Evolutionary conservation across 2,797 vertebrate genomes (phyloP).

Genomic region (Catamblyrhynchus diadema): DNA sequence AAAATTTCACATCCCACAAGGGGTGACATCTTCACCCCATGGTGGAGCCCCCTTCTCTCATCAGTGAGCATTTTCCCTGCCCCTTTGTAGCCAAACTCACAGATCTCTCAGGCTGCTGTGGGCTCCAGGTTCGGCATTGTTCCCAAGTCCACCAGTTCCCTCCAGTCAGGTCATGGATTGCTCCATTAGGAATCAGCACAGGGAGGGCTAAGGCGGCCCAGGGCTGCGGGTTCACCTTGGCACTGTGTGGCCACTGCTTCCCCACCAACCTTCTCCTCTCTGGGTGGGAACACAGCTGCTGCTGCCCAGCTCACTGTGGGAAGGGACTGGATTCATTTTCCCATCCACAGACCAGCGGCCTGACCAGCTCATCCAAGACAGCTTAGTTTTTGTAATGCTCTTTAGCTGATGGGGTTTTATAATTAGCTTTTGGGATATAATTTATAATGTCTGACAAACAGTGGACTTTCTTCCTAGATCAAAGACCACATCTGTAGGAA

Average conservation of each 20-base stretch:
- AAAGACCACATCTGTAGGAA: neutral
- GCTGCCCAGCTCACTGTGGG: neutral
- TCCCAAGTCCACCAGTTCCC: neutral
- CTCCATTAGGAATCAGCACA: accelerated
- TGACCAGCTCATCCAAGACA: no score
- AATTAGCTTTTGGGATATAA: neutral
- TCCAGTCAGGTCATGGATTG: accelerated
- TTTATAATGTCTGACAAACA: neutral
- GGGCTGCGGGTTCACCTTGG: accelerated
- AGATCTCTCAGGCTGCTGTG: neutral
- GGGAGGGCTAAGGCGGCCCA: neutral
- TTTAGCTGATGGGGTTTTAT: neutral
- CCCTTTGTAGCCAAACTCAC: neutral
- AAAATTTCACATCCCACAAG: neutral
- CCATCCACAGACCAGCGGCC: neutral
- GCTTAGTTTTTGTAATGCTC: neutral
- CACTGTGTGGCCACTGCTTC: accelerated
- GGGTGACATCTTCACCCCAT: accelerated
- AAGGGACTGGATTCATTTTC: neutral
- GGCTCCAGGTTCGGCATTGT: neutral
- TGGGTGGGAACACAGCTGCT: accelerated
- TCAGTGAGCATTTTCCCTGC: neutral
- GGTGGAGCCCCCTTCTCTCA: neutral
- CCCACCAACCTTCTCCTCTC: neutral
- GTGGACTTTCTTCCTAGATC: neutral